Base-by-base conservation (phyloP, 2,888 invertebrate genomes). In the Thereva nobilitata region DNA sequence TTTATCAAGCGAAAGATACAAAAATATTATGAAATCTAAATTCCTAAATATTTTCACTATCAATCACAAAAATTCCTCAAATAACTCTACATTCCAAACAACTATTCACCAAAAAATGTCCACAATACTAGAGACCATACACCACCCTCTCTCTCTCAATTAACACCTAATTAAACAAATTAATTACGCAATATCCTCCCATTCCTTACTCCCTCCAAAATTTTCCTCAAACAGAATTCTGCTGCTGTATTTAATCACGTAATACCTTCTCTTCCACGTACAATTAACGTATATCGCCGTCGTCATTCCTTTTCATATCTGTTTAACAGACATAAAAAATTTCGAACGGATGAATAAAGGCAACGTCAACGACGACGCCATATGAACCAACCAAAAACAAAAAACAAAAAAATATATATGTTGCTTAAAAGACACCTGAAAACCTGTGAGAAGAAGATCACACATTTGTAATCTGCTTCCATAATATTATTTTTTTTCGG, bases 391-490 rank as follows among this genome's bases (percentile, higher is more conserved):
- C 6, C 10, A 1, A 12, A 10, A 7, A 1, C 10, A 47, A 47
- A 47, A 2, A 54, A 45, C 9, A 54, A 64, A 64, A 64, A 64
- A 9, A 45, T 1, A 45, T 10, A 45, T 10, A 4, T 10, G 45
- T 53, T 45, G 45, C 38, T 45, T 23, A 54, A 8, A 53, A 54
- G 45, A 55, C 64, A 64, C 55, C 54, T 64, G 47, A 64, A 64
- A 64, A 64, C 64, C 42, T 64, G 64, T 64, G 64, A 64, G 64
- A 64, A 54, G 40, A 54, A 47, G 23, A 64, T 55, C 54, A 55
- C 54, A 64, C 54, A 55, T 64, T 64, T 64, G 45, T 64, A 53
- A 38, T 64, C 53, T 45, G 44, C 23, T 64, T 64, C n/a, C 40
- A 50, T 38, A 38, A 23, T 50, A 41, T 49, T 61, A 1, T 10